Conservation (phyloP, 2,113 vertebrate species). For the Phyllostomus hastatus region DNA sequence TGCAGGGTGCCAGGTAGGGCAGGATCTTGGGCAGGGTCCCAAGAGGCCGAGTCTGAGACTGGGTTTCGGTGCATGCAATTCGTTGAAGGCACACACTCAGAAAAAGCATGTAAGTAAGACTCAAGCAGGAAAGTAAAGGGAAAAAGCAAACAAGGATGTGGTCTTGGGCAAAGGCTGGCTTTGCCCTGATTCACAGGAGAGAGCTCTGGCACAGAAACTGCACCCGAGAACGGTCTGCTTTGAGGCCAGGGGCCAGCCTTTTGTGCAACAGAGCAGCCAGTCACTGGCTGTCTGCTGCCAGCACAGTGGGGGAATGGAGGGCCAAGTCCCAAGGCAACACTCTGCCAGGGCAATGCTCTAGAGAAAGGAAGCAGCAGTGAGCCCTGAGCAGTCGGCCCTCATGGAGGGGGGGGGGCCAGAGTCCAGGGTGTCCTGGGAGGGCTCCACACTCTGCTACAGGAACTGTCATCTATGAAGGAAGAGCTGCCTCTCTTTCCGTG, state of each 20-base stretch:
- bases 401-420: too few species aligned
- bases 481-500: neutral
- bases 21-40: neutral
- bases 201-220: neutral
- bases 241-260: neutral
- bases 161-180: neutral
- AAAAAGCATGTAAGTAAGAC: neutral
- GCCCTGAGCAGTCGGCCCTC: neutral
- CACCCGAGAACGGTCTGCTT: neutral
- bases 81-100: neutral
- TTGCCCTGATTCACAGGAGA: neutral
- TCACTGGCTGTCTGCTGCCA: neutral
- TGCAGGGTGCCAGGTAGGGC: neutral
- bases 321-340: neutral
- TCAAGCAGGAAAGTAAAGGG: neutral
- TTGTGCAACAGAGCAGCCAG: neutral
- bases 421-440: too few species aligned
- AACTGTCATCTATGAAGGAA: neutral
- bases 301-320: too few species aligned
- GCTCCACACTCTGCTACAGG: rapidly evolving
- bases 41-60: neutral
- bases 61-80: neutral
- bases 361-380: neutral
- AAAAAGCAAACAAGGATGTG: neutral
- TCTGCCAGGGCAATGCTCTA: neutral